Evolutionary conservation across 2,888 invertebrate species (phyloP), one percentile per base, ranked within the genome.

Genomic region (Bursaphelenchus okinawaensis): DNA sequence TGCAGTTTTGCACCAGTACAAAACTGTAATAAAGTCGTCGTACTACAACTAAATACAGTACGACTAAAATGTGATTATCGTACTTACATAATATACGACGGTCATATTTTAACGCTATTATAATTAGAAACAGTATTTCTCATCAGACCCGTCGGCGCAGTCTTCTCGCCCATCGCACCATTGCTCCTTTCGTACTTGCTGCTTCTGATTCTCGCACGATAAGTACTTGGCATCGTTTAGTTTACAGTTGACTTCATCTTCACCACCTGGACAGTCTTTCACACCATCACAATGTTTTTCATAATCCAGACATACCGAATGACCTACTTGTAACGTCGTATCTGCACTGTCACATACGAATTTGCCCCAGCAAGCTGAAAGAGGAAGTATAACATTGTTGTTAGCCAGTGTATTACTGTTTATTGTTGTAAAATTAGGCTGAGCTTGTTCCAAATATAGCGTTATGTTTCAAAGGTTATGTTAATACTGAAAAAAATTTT

Each of bases 171-270:
- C 80, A 67, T 81, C 76, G 66, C 81, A 81, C 81, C 81, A 81
- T 57, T 81, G 70, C 7, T 67, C 62, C 28, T 73, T 73, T n/a
- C 70, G 63, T 22, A 81, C 79, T 8, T 74, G 75, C 69, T 81
- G 77, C 68, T 80, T 80, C 65, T 81, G 81, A 65, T 81, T 79
- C 65, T 81, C 81, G 65, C 81, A 81, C 3, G 79, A 68, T 7
- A 81, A 65, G 62, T 78, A 79, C 55, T 77, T 75, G 60, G 58
- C 59, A 27, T 61, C 60, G 62, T 23, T 62, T 16, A 24, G 28
- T 9, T 79, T 71, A 68, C 81, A 81, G 62, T 79, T 78, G 1
- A 72, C 56, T 55, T 81, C 81, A 63, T 81, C 81, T 64, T 81
- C 81, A 20, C 75, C 81, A 16, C 71, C 70, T 16, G 75, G 68